Base-by-base conservation (phyloP, 2,888 invertebrate species). In the Nomada lathburiana region DNA sequence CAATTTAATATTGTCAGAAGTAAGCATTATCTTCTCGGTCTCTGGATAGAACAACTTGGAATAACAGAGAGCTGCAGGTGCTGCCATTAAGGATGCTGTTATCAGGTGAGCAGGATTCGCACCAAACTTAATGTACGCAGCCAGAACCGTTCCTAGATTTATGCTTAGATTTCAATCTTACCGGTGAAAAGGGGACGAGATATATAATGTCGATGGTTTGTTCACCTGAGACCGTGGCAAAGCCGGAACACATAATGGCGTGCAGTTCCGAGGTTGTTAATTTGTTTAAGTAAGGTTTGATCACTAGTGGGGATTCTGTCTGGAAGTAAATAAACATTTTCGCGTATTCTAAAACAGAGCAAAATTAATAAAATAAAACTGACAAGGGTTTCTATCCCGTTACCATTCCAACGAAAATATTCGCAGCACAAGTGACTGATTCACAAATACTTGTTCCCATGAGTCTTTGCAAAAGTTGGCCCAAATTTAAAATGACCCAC, bases 11-110 rank as follows among this genome's bases (percentile, higher is more conserved):
- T 97, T 97, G 55, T 97, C 96, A 0, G 96, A 96, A 0, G 96
- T 96, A 0, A 98, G 97, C 84, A 96, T 95, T 0, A 98, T 97
- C 76, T 96, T 95, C 90, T 98, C 97, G 0, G 97, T 98, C 95
- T 99, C 99, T 0, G 99, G 99, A 94, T 97, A 97, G 89, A 98
- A 95, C 0, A 99, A 95, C 93, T 99, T 99, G 16, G 98, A 96
- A 91, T 96, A 97, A 89, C 98, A 98, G 44, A 99, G 94, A 0
- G 99, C 97, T 0, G 98, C 98, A 0, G 99, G 99, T 0, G 99
- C 99, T 0, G 98, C 98, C 99, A 99, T 99, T 0, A 99, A 97
- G 82, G 98, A 98, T 0, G 99, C 98, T 0, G 98, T 98, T 83
- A 99, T 96, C 55, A 99, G 94, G 93, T 99, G 98, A 0, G 97